A percentile compares a stretch with the other conserved stretches of the same genome.
These are phyloP conservation scores for Apotomis capreana DNA, from an alignment of 2,888 invertebrate genomes.

Conservation along the genomic window DNA sequence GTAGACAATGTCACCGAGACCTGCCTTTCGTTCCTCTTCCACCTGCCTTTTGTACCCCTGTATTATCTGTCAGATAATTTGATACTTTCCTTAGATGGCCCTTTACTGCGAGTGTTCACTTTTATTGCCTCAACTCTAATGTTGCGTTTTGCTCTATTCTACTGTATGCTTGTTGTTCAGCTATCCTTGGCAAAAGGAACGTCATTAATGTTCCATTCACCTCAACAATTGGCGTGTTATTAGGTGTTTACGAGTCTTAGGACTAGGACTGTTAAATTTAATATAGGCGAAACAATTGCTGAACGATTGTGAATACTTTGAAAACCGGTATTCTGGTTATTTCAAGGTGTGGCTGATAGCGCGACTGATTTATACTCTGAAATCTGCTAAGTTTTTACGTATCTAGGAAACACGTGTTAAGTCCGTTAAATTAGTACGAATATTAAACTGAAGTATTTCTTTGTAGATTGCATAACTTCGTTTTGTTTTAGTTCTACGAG, in stretches of 20 bases:
- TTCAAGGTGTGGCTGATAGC: constrained; percentile 5
- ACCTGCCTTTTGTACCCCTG: constrained; percentile 1
- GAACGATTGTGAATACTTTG: neutral
- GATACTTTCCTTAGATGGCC: constrained; percentile 16
- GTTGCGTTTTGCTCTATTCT: constrained; percentile 11
- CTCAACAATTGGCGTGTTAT: neutral
- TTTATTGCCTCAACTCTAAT: constrained; percentile 36
- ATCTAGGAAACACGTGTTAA: too few species aligned
- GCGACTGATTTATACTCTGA: neutral
- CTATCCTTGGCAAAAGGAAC: neutral
- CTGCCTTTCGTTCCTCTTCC: neutral
- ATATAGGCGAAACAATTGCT: neutral
- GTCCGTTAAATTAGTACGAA: too few species aligned
- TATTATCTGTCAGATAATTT: constrained; percentile 22
- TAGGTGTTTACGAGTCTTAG: neutral
- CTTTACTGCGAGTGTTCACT: constrained; percentile 21
- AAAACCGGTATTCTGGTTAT: neutral
- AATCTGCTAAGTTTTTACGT: neutral
- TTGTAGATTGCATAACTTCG: too few species aligned
- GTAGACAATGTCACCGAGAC: neutral
- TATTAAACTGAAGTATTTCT: neutral
- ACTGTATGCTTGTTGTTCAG: neutral
- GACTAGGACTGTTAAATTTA: neutral
- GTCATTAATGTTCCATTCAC: constrained; percentile 4
- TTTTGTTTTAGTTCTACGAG: neutral